phyloP scores from a whole-genome alignment of 2,113 vertebrate genomes.

The Phyllostomus hastatus region DNA sequence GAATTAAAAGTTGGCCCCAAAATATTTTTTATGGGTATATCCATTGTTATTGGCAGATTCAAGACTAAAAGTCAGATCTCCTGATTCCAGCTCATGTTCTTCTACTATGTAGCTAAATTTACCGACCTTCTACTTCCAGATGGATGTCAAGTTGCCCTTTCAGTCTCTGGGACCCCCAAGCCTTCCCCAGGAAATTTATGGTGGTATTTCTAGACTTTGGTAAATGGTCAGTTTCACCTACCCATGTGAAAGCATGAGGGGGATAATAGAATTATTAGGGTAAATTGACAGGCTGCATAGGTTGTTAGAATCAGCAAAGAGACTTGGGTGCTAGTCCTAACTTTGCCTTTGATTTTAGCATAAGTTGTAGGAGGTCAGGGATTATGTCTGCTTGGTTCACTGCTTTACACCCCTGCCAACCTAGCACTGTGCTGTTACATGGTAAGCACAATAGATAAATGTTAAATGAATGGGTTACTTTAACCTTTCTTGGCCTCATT shows the following conservation, averaged over 20 bases:
- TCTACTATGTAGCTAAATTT: conserved; percentile 18
- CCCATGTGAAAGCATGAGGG: background rate
- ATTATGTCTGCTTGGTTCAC: background rate
- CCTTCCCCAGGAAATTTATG: background rate
- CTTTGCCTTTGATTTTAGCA: background rate
- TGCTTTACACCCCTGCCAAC: background rate
- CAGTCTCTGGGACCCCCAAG: background rate
- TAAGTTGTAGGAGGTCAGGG: background rate
- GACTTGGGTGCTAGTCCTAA: background rate
- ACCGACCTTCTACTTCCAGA: background rate
- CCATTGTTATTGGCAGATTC: background rate
- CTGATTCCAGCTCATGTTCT: conserved; percentile 7
- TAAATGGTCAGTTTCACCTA: background rate
- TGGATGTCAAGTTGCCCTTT: background rate
- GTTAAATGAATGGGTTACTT: conserved; percentile 22
- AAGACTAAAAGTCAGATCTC: background rate
- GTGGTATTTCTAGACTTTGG: background rate
- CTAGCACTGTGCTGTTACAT: background rate
- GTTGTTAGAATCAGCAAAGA: background rate
- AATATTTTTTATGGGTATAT: conserved; percentile 9
- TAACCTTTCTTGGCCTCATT: background rate
- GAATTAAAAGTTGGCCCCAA: conserved; percentile 4
- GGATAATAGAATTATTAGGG: conserved; percentile 5
- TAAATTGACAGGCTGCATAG: background rate
- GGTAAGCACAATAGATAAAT: background rate